A percentile compares a stretch with the other conserved stretches of the same genome.
phyloP scores from a whole-genome alignment of 92 coral and sea anemone species.

The Zoanthus solanderi region DNA sequence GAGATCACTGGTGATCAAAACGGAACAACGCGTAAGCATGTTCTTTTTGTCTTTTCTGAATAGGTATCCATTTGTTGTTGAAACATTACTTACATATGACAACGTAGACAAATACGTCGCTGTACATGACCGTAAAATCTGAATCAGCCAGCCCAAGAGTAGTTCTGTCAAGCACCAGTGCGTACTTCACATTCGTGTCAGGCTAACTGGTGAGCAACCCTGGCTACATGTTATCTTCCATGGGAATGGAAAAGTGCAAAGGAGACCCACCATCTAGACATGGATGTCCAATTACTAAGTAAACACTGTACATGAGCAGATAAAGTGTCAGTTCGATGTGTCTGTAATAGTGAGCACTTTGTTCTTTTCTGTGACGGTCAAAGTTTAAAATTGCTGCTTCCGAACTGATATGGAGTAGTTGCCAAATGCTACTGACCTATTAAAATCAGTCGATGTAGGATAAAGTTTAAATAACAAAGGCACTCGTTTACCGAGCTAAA shows the following conservation, averaged over 20 bases:
- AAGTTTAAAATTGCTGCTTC: not conserved
- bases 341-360: not conserved
- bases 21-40: slow-evolving; percentile 42
- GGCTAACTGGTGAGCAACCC: slow-evolving; percentile 49
- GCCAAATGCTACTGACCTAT: not conserved
- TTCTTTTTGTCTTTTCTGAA: slow-evolving; percentile 26
- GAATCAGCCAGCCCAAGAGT: slow-evolving; percentile 39
- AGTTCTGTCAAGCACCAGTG: slow-evolving; percentile 49
- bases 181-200: slow-evolving; percentile 39
- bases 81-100: slow-evolving; percentile 28
- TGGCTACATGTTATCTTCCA: slow-evolving; percentile 33
- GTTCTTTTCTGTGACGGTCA: not conserved
- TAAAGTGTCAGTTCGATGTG: slow-evolving; percentile 38
- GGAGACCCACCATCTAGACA: slow-evolving; percentile 36
- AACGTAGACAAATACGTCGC: slow-evolving; percentile 2
- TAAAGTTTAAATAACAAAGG: not conserved
- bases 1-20: slow-evolving; percentile 44
- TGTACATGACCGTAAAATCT: slow-evolving; percentile 41
- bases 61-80: slow-evolving; percentile 42
- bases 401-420: slow-evolving; percentile 6
- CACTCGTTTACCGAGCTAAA: not conserved
- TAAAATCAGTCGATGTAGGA: not conserved
- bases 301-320: slow-evolving; percentile 48
- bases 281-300: slow-evolving; percentile 48
- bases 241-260: slow-evolving; percentile 52